phyloP scores from a whole-genome alignment of 2,113 vertebrate genomes.

The Nymphicus hollandicus region DNA sequence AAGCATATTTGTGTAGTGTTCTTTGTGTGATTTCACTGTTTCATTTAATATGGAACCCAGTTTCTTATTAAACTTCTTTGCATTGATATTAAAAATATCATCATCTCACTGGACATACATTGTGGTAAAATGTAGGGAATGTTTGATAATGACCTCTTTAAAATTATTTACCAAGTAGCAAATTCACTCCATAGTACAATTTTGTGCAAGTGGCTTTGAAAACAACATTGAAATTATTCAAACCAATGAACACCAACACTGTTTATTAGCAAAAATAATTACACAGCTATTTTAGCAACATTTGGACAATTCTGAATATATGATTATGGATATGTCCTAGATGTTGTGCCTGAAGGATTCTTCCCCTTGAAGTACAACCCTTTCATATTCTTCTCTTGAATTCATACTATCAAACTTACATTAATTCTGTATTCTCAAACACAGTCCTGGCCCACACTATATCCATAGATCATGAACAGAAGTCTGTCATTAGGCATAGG shows the following conservation, averaged over 20 bases:
- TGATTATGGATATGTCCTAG: neutral
- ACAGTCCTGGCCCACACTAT: neutral
- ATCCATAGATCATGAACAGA: neutral
- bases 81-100: neutral
- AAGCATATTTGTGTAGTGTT: neutral
- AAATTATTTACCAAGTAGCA: neutral
- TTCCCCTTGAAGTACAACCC: neutral
- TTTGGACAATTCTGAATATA: neutral
- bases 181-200: neutral
- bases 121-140: neutral
- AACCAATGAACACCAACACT: neutral
- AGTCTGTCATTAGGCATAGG: neutral
- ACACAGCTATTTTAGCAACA: neutral
- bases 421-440: neutral
- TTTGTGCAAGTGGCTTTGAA: neutral
- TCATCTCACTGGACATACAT: neutral
- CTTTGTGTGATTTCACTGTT: rapidly evolving
- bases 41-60: neutral
- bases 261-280: neutral
- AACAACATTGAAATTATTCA: neutral
- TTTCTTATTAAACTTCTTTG: neutral
- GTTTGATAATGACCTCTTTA: neutral
- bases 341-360: neutral
- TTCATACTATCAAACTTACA: neutral
- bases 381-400: neutral